Evolutionary conservation across 1,140 invertebrate species (phyloP).

Genomic region (Drosophila eugracilis): DNA sequence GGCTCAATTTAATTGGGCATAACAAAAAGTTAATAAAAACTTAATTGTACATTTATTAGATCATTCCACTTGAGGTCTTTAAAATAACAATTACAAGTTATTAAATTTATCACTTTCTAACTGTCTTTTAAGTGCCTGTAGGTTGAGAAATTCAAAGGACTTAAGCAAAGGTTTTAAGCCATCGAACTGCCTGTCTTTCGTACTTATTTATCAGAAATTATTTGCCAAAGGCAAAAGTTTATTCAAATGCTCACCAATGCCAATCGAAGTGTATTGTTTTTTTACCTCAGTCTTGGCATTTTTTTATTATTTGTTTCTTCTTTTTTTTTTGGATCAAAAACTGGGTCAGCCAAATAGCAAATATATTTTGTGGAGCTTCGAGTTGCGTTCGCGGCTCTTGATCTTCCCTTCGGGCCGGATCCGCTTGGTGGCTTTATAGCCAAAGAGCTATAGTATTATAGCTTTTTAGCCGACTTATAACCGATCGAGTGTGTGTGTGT

Average conservation of each 20-base stretch:
- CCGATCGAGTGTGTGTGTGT: neutral
- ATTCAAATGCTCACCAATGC: conserved; percentile 41
- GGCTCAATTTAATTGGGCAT: neutral
- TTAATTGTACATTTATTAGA: neutral
- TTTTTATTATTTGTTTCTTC: conserved; percentile 14
- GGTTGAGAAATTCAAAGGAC: no score
- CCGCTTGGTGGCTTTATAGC: conserved; percentile 5
- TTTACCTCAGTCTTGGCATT: neutral
- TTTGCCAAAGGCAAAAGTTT: neutral
- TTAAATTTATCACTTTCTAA: no score
- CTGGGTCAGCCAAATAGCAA: conserved; percentile 44
- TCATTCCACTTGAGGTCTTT: neutral
- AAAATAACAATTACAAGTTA: neutral
- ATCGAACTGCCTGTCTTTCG: no score
- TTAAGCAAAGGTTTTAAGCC: no score
- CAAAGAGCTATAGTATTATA: no score
- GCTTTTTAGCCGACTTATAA: conserved; percentile 6
- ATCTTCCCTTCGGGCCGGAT: conserved; percentile 33
- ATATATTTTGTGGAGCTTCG: conserved; percentile 13
- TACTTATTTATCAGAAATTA: no score
- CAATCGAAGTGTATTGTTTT: conserved; percentile 33
- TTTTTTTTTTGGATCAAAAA: conserved; percentile 18
- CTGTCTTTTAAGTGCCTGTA: no score
- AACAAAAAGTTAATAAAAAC: neutral
- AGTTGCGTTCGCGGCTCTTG: conserved; percentile 7